phyloP scores from a whole-genome alignment of 2,797 vertebrate species.

The Triplophysa bombifrons region DNA sequence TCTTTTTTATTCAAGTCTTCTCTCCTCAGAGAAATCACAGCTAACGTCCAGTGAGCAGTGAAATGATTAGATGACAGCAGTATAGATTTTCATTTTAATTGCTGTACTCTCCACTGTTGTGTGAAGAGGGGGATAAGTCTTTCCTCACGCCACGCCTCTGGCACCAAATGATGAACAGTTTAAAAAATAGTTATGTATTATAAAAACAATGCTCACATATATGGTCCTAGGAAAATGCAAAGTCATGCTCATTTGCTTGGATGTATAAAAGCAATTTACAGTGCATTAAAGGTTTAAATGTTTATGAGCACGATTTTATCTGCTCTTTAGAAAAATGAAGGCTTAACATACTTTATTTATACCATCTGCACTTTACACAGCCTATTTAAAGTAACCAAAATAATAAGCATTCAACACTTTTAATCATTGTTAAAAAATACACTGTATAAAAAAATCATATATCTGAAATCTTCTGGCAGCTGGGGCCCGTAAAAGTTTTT shows the following conservation, averaged over 20 bases:
- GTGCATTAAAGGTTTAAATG: background rate
- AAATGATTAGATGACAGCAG: constrained; percentile 51
- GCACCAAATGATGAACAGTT: constrained; percentile 20
- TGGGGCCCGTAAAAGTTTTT: too few relatives aligned
- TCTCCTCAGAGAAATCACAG: constrained; percentile 49
- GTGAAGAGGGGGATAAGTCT: constrained; percentile 12
- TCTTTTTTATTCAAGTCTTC: constrained; percentile 32
- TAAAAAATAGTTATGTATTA: background rate
- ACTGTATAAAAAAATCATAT: too few relatives aligned
- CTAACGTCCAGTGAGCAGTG: constrained; percentile 49
- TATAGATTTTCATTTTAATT: constrained; percentile 53
- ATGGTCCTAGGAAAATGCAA: background rate
- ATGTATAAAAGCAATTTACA: background rate
- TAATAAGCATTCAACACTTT: background rate
- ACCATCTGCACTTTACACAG: background rate
- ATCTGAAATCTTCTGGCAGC: too few relatives aligned
- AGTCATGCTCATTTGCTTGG: background rate
- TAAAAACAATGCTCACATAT: background rate
- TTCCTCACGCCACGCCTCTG: background rate
- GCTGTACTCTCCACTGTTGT: constrained; percentile 30
- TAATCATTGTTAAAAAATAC: too few relatives aligned
- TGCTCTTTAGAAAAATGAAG: background rate
- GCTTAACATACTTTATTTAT: background rate
- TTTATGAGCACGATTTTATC: background rate
- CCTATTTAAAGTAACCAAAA: background rate